Conservation (phyloP, 2,888 invertebrate species). For the Stenurella melanura region DNA sequence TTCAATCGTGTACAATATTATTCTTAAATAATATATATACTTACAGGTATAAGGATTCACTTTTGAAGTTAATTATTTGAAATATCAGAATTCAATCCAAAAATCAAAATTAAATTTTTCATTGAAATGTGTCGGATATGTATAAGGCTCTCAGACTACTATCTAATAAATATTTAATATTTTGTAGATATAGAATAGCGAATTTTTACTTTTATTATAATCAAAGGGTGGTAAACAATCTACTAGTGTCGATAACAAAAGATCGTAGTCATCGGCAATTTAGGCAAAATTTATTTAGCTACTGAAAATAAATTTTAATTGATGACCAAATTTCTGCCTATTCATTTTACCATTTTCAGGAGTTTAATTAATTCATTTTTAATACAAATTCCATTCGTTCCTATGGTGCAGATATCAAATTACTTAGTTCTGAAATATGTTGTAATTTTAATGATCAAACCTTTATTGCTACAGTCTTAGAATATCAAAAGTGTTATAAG, state of each 20-base stretch:
- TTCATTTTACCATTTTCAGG: too few species aligned
- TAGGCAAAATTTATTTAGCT: too few species aligned
- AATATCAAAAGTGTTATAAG: too few species aligned
- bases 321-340: too few species aligned
- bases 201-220: neutral
- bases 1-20: neutral
- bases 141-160: neutral
- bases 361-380: too few species aligned
- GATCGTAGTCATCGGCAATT: too few species aligned
- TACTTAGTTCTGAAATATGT: too few species aligned
- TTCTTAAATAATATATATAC: neutral
- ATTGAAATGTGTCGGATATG: neutral
- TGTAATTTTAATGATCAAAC: too few species aligned
- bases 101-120: slow-evolving; percentile 27
- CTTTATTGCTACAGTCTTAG: too few species aligned
- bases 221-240: neutral
- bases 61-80: slow-evolving; percentile 19
- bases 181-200: neutral
- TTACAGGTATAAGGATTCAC: neutral
- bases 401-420: too few species aligned
- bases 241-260: neutral
- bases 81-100: neutral
- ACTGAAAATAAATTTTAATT: too few species aligned
- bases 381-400: too few species aligned
- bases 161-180: slow-evolving; percentile 1